These are phyloP conservation scores for Halyomorpha halys DNA, from an alignment of 1,140 invertebrate species.

Conservation along the genomic window DNA sequence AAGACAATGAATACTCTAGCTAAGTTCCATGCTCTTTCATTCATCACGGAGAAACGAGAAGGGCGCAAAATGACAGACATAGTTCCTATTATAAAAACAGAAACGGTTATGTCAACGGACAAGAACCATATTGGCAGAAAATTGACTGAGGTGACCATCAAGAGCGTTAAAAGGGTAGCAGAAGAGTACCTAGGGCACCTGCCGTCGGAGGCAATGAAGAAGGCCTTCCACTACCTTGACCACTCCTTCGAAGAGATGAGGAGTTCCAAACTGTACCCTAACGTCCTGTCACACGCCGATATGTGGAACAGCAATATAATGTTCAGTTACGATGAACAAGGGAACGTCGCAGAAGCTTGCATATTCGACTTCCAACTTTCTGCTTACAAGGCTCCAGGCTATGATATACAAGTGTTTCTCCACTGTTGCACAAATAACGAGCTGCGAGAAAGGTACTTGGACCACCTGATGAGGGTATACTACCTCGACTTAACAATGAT, in stretches of 20 bases:
- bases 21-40: neutral
- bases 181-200: neutral
- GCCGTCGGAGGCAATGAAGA: neutral
- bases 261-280: neutral
- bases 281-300: constrained; percentile 7
- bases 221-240: neutral
- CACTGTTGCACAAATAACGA: neutral
- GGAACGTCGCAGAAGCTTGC: neutral
- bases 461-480: neutral
- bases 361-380: constrained; percentile 14
- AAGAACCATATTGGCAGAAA: neutral
- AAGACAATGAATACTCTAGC: neutral
- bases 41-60: neutral
- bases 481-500: neutral
- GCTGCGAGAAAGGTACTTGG: neutral
- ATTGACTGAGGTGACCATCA: neutral
- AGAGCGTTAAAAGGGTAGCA: neutral
- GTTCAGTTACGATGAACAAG: constrained; percentile 2
- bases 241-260: neutral
- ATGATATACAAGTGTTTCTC: neutral
- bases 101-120: neutral
- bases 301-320: constrained; percentile 15
- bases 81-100: neutral
- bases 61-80: neutral
- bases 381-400: neutral